Evolutionary conservation across 2,888 invertebrate genomes (phyloP), one percentile per base, ranked within the genome.

Genomic region (Tetragonisca angustula): DNA sequence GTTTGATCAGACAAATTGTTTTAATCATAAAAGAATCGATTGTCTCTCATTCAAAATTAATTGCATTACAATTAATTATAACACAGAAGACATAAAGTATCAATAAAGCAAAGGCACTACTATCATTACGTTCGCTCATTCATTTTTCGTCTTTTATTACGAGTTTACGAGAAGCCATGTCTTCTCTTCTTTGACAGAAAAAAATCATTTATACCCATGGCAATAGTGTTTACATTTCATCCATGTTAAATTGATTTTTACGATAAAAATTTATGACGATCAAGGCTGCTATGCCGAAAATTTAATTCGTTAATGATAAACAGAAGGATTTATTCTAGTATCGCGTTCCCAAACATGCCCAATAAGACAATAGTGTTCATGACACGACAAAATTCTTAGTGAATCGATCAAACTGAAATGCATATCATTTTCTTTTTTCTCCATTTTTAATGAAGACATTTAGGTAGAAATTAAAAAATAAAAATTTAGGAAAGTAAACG

Each of bases 241-340:
- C 21, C 54, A 36, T 19, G 49, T 50, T 2, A 54, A 68, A 61
- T 71, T 49, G 68, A 62, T 27, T 27, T 32, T 52, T 19, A 19
- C 64, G 67, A 83, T 73, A 69, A 76, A 79, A 70, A 76, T 86
- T 69, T 32, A 71, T 62, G 54, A 62, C 68, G 77, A 78, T 68
- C 65, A 36, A 9, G 32, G 13, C 2, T 27, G 17, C 17, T 50
- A 32, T 19, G 36, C 17, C 49, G 64, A 77, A 77, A 83, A 75
- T 79, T 59, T 78, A 75, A 80, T 79, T 70, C 68, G 50, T 11
- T 15, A 32, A 24, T 27, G 74, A 83, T 61, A 70, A 27, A 13
- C 13, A 15, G 32, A 64, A 54, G 15, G 50, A 64, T 83, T 86
- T 80, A 83, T 84, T 75, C 74, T 32, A 13, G 13, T 56, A 36